Evolutionary conservation across 2,888 invertebrate species (phyloP).

Genomic region (Prosapia bicincta): DNA sequence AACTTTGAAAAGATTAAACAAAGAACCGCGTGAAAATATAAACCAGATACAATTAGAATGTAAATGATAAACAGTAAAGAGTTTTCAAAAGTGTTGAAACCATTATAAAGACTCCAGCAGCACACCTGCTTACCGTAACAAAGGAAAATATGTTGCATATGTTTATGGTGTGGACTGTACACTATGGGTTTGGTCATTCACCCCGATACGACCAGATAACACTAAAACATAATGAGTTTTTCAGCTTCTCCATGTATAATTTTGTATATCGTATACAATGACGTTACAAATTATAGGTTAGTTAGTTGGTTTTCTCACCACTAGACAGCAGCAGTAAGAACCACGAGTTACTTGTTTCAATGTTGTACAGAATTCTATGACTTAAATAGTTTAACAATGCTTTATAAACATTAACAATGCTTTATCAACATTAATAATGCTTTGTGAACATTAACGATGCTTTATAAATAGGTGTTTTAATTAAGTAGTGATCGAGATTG

Average conservation of each 20-base stretch:
- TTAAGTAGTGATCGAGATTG: too few relatives aligned
- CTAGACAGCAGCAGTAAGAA: constrained; percentile 11
- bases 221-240: constrained; percentile 24
- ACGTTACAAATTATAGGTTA: constrained; percentile 28
- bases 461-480: too few relatives aligned
- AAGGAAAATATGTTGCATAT: neutral
- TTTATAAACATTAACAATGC: too few relatives aligned
- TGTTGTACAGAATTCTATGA: too few relatives aligned
- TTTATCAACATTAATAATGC: too few relatives aligned
- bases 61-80: too few relatives aligned
- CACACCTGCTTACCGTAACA: neutral
- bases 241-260: constrained; percentile 23
- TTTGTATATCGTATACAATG: constrained; percentile 27
- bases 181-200: constrained; percentile 13
- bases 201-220: constrained; percentile 20
- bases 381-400: too few relatives aligned
- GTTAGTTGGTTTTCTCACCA: constrained; percentile 23
- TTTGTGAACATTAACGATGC: too few relatives aligned
- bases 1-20: too few relatives aligned
- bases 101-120: neutral
- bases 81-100: neutral
- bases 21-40: too few relatives aligned
- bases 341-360: too few relatives aligned
- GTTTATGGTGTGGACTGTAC: constrained; percentile 15
- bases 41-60: too few relatives aligned